phyloP scores from a whole-genome alignment of 30 jellyfish, hydroid and myxozoan species.

The Mastigias papua region DNA sequence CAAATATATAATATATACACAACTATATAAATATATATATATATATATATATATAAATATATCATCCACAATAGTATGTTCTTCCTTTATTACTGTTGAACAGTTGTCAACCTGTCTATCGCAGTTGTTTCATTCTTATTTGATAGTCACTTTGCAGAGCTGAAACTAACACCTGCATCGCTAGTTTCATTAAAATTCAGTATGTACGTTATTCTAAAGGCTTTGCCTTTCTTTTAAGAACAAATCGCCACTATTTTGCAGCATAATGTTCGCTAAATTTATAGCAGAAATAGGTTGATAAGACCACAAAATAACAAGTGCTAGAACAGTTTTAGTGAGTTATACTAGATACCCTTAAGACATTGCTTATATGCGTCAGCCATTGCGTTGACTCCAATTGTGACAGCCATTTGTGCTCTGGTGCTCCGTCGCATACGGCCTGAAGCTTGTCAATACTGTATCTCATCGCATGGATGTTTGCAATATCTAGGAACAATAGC shows the following conservation, averaged over 20 bases:
- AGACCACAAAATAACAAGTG: no score
- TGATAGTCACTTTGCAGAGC: no score
- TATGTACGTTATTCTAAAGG: no score
- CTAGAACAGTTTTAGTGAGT: no score
- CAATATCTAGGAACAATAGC: conserved; percentile 85
- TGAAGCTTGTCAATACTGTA: conserved; percentile 91
- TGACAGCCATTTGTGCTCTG: conserved; percentile 90
- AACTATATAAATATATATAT: neutral
- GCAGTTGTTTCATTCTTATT: neutral
- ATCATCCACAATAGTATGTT: neutral
- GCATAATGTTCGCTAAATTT: no score
- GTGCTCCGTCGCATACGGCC: conserved; percentile 84
- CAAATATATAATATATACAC: neutral
- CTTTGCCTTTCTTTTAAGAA: no score
- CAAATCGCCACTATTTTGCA: no score
- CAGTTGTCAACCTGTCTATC: neutral
- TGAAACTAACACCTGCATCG: no score
- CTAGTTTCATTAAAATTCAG: no score
- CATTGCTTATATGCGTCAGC: conserved; percentile 91
- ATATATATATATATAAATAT: no score
- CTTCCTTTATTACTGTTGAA: no score
- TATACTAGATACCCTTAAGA: conserved; percentile 67
- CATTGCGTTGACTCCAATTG: conserved; percentile 95
- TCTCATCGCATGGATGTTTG: conserved; percentile 95
- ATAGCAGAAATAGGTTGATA: no score